Base-by-base conservation (phyloP, 2,888 invertebrate genomes). In the Eupithecia subfuscata region DNA sequence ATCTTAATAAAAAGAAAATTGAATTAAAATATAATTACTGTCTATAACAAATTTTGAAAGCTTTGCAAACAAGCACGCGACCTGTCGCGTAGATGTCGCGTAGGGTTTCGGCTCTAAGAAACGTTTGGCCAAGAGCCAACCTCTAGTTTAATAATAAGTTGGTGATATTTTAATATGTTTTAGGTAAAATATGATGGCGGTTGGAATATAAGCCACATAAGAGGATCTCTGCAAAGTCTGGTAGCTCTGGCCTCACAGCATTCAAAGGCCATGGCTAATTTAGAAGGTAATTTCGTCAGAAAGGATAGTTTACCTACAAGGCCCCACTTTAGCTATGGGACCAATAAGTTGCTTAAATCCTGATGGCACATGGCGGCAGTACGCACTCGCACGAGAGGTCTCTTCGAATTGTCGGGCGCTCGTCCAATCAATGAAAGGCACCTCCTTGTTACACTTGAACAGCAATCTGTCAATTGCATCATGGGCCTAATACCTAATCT, bases 221-320 rank as follows among this genome's bases (percentile, higher is more conserved):
- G 98, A 83, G 98, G 98, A n/a, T 98, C 98, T 84, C 93, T 99
- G 6, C 97, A 97, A 85, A 98, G 98, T 79, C 96, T 99, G 65
- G 96, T 96, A 79, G 96, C 97, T 1, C 91, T 99, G 67, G 96
- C 96, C 0, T 95, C 96, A 67, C 97, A 98, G 84, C 97, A 98
- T 92, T 95, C 96, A 0, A 95, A 96, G 71, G 93, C 96, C 77
- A 96, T 98, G 96, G 86, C 92, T 70, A 95, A 96, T 82, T 93
- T 98, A 79, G 95, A 95, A 92, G 96, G 96, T 95, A 82, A 64
- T 67, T 65, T 65, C 1, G 18, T 40, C 56, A 56, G 12, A 25
- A 12, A n/a, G n/a, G n/a, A n/a, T n/a, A n/a, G n/a, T n/a, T n/a
- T 18, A 48, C 18, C 7, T 18, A 43, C 14, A 16, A 18, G 18